phyloP scores from a whole-genome alignment of 2,113 vertebrate species.

The Solea solea region DNA sequence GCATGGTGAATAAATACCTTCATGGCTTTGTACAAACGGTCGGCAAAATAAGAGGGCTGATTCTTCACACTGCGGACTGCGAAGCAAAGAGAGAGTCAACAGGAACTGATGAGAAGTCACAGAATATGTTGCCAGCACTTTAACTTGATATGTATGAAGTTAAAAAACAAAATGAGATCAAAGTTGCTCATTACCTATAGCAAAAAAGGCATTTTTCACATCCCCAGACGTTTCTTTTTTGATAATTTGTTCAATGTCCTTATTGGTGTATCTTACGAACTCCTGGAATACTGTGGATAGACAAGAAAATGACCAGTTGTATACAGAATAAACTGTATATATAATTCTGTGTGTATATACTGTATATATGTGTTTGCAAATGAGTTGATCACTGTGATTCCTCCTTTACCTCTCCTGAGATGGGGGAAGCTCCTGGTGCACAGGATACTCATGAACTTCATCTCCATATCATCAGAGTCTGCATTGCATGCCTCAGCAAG shows the following conservation, averaged over 20 bases:
- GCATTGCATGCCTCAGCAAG: conserved; percentile 88
- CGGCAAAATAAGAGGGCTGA: conserved; percentile 93
- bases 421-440: conserved; percentile 94
- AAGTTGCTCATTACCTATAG: conserved; percentile 85
- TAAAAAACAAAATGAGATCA: neutral
- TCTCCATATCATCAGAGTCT: conserved; percentile 89
- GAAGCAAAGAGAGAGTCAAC: conserved; percentile 37
- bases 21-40: conserved; percentile 97
- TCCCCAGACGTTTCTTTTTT: conserved; percentile 96
- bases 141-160: neutral
- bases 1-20: conserved; percentile 82
- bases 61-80: conserved; percentile 95
- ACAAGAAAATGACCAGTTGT: neutral
- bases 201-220: conserved; percentile 87
- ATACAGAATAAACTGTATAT: too few relatives aligned
- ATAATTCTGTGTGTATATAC: neutral
- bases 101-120: conserved; percentile 7
- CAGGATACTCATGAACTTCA: conserved; percentile 93
- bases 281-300: conserved; percentile 91
- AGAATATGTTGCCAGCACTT: conserved; percentile 3
- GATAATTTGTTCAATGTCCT: conserved; percentile 93
- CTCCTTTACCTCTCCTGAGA: conserved; percentile 88
- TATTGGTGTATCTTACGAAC: conserved; percentile 92
- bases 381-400: neutral
- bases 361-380: too few relatives aligned